A percentile compares a stretch with the other conserved stretches of the same genome.
Evolutionary conservation across 2,113 vertebrate genomes (phyloP).

Genomic region (Corydoras maculifer): DNA sequence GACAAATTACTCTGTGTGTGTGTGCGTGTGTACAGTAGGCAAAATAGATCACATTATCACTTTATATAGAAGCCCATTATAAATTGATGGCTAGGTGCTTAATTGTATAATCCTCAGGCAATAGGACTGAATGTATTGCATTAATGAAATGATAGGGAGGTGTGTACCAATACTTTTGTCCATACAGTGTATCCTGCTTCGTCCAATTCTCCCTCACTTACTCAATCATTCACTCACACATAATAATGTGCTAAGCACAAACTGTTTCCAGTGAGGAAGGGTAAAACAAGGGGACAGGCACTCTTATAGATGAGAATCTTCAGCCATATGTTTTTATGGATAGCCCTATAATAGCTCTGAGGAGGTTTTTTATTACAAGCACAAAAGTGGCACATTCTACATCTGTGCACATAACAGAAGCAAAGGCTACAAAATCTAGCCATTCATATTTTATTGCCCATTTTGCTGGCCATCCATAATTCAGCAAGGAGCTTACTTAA

Average conservation of each 20-base stretch:
- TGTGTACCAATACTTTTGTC: too few relatives aligned
- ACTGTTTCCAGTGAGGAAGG: constrained; percentile 13
- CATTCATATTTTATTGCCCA: constrained; percentile 48
- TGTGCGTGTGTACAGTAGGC: too few relatives aligned
- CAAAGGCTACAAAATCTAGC: constrained; percentile 42
- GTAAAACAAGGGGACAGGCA: constrained; percentile 27
- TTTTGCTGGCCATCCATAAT: constrained; percentile 48
- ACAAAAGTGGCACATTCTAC: constrained; percentile 20
- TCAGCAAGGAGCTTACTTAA: constrained; percentile 40
- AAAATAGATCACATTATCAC: too few relatives aligned
- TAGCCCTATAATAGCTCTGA: constrained; percentile 27
- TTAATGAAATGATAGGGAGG: too few relatives aligned
- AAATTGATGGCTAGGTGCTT: too few relatives aligned
- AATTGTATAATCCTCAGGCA: too few relatives aligned
- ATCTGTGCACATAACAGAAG: constrained; percentile 30
- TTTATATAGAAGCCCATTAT: too few relatives aligned
- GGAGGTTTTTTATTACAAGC: constrained; percentile 35
- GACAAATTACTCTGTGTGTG: too few relatives aligned
- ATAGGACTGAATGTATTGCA: too few relatives aligned
- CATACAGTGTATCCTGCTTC: too few relatives aligned
- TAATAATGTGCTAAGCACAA: constrained; percentile 11
- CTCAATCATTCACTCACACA: too few relatives aligned
- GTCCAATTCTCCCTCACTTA: too few relatives aligned
- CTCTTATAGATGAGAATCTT: constrained; percentile 26
- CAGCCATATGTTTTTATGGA: constrained; percentile 32